Conservation (phyloP, 2,888 invertebrate genomes). For the Caenorhabditis zanzibari region DNA sequence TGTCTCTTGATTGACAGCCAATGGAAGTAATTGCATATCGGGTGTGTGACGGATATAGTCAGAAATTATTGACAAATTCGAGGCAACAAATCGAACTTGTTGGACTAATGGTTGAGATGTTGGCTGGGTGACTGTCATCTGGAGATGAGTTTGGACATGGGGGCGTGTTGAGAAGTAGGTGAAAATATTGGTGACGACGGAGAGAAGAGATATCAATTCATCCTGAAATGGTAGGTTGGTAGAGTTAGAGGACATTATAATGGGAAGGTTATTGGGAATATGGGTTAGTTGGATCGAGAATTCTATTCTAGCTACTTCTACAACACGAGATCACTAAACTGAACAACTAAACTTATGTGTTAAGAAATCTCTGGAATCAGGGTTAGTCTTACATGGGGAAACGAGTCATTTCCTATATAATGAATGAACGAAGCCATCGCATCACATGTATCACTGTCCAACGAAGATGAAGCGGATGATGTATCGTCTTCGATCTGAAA, state of each 20-base stretch:
- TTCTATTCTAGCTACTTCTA: background rate
- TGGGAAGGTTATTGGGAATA: background rate
- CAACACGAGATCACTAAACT: background rate
- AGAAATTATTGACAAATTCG: conserved; percentile 62
- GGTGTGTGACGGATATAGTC: conserved; percentile 70
- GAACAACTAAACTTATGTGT: background rate
- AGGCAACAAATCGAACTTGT: conserved; percentile 66
- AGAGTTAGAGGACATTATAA: conserved; percentile 2
- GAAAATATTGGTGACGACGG: conserved; percentile 67
- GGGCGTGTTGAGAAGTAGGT: conserved; percentile 69
- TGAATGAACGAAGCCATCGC: conserved; percentile 62
- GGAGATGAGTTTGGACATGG: conserved; percentile 63
- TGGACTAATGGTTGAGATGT: conserved; percentile 34
- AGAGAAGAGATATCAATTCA: conserved; percentile 68
- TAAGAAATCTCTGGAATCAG: conserved; percentile 7
- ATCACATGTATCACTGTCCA: conserved; percentile 49
- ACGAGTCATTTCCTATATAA: conserved; percentile 66
- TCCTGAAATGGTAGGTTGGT: conserved; percentile 67
- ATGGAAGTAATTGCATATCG: conserved; percentile 72
- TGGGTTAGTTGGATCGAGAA: background rate
- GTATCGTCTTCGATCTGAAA: conserved; percentile 64
- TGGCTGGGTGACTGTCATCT: conserved; percentile 46
- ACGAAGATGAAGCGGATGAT: conserved; percentile 58
- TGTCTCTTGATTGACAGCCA: conserved; percentile 65
- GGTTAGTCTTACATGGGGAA: conserved; percentile 65